These are phyloP conservation scores for Leptestheria dahalacensis DNA, from an alignment of 1,140 invertebrate species.

Conservation along the genomic window DNA sequence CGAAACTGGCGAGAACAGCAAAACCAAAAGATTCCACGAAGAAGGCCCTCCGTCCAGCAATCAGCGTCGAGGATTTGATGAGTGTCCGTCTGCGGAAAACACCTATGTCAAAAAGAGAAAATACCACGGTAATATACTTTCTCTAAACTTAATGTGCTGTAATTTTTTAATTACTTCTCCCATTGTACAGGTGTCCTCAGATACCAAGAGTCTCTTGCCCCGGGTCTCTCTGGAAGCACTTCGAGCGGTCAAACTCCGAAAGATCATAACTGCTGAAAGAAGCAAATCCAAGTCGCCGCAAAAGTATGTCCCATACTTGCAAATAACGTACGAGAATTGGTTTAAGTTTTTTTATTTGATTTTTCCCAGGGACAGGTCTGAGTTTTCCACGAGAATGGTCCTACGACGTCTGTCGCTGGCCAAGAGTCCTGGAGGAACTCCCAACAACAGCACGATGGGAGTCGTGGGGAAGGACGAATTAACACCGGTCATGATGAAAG, in stretches of 20 bases:
- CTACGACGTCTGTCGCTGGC: slow-evolving; percentile 2
- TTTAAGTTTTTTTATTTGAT: slow-evolving; percentile 3
- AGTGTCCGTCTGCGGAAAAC: neutral
- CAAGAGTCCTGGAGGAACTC: slow-evolving; percentile 10
- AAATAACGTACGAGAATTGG: neutral
- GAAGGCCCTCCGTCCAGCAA: neutral
- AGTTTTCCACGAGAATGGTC: neutral
- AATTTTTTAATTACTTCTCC: neutral
- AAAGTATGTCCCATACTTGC: neutral
- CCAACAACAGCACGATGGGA: neutral
- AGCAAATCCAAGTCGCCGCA: slow-evolving; percentile 5
- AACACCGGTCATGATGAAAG: slow-evolving; percentile 11
- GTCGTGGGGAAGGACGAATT: slow-evolving; percentile 5
- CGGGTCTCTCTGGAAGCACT: slow-evolving; percentile 13
- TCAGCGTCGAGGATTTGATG: neutral
- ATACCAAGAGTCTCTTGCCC: neutral
- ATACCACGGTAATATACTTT: neutral
- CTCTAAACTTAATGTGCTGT: no score
- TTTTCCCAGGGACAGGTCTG: neutral
- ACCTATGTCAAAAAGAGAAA: neutral
- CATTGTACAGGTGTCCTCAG: neutral
- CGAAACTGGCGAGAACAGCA: neutral
- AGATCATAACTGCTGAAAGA: slow-evolving; percentile 7
- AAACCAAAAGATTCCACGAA: neutral
- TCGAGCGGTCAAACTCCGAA: slow-evolving; percentile 10